phyloP scores from a whole-genome alignment of 2,113 vertebrate genomes.

The Cygnus buccinator region DNA sequence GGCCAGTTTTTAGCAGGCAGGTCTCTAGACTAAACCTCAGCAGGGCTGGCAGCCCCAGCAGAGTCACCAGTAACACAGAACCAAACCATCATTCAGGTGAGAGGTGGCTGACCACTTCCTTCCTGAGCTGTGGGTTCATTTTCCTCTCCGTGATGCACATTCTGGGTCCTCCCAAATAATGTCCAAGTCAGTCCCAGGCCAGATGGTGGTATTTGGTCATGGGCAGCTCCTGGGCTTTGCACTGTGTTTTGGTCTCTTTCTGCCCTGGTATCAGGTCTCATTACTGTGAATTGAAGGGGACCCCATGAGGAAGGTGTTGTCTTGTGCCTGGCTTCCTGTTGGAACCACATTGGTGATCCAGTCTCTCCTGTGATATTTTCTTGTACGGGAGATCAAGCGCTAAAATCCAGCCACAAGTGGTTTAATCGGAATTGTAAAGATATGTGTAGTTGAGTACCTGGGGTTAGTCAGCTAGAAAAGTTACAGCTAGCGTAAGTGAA shows the following conservation, averaged over 20 bases:
- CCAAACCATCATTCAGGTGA: neutral
- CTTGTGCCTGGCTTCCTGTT: neutral
- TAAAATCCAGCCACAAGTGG: neutral
- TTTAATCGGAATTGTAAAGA: conserved; percentile 12
- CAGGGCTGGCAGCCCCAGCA: neutral
- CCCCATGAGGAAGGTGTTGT: neutral
- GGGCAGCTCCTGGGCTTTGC: neutral
- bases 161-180: neutral
- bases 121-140: neutral
- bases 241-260: neutral
- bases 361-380: neutral
- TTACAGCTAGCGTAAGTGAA: neutral
- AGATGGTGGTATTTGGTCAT: rapidly evolving
- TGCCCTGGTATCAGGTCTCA: neutral
- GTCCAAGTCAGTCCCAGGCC: neutral
- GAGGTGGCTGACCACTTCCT: neutral
- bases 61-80: neutral
- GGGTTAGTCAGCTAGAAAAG: conserved; percentile 6
- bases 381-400: neutral
- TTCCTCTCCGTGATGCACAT: neutral
- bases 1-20: neutral
- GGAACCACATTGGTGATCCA: rapidly evolving
- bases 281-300: neutral
- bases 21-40: neutral
- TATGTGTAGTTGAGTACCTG: neutral